Percentiles rank a stretch among this genome's conserved stretches.
These are phyloP conservation scores for Salminus brasiliensis DNA, from an alignment of 2,113 vertebrate genomes.

Conservation along the genomic window DNA sequence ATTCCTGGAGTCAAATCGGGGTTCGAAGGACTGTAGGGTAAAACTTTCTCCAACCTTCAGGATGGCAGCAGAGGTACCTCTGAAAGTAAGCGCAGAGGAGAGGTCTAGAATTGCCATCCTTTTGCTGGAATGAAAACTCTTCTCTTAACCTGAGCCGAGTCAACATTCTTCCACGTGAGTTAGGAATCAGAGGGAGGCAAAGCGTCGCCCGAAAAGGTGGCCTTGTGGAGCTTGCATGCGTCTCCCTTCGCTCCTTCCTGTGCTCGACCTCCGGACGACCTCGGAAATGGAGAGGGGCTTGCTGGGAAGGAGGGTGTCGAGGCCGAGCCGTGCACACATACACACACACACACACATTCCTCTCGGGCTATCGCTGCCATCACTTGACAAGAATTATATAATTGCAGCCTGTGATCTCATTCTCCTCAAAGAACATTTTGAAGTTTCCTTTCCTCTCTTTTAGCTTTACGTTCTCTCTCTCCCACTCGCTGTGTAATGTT, in stretches of 20 bases:
- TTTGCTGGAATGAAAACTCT: not conserved
- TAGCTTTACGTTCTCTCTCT: conserved; percentile 67
- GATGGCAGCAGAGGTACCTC: not conserved
- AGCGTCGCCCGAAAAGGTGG: not conserved
- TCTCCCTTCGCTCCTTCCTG: conserved; percentile 79
- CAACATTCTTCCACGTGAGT: not conserved
- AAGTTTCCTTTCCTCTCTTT: conserved; percentile 78
- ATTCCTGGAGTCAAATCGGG: too few relatives aligned
- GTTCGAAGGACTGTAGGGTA: too few relatives aligned
- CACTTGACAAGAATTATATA: conserved; percentile 95
- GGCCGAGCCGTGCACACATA: conserved; percentile 61
- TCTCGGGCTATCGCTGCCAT: conserved; percentile 86
- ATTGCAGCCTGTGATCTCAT: conserved; percentile 91
- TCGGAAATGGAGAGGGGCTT: conserved; percentile 64
- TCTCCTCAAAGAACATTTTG: conserved; percentile 87
- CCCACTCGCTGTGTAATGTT: conserved; percentile 67
- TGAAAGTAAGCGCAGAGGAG: too few relatives aligned
- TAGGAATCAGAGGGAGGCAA: not conserved
- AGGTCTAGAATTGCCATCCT: too few relatives aligned
- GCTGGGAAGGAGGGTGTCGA: conserved; percentile 72
- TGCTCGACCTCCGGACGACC: conserved; percentile 85
- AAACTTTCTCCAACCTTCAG: too few relatives aligned
- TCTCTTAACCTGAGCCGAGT: not conserved
- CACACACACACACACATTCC: conserved; percentile 72
- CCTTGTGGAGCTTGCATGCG: conserved; percentile 58